Percentiles rank a stretch among this genome's conserved stretches.
Conservation (phyloP, 2,797 vertebrate species). For the Pangasius sanitwongsei region DNA sequence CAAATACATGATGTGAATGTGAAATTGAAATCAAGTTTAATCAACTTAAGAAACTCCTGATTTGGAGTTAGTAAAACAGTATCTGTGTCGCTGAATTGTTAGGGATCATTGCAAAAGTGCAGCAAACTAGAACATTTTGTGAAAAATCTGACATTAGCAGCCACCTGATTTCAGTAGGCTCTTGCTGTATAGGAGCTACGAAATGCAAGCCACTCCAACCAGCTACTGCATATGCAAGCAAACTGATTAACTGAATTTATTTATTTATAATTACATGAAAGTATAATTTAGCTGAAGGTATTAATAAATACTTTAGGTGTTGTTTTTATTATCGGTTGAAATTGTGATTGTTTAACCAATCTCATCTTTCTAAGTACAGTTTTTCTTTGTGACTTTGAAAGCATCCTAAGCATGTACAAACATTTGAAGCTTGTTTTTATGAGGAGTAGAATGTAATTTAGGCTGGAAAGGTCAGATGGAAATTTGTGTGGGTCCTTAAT, state of each 20-base stretch:
- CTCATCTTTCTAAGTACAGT: background rate
- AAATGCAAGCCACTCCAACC: background rate
- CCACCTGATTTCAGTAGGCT: no score
- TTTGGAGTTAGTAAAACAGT: no score
- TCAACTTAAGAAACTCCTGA: no score
- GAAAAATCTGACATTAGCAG: no score
- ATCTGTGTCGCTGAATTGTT: no score
- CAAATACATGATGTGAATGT: no score
- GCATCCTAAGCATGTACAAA: background rate
- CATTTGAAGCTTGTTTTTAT: background rate
- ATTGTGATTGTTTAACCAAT: background rate
- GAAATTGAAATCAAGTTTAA: no score
- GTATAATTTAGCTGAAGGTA: background rate
- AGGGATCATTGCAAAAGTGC: no score
- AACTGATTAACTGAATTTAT: no score
- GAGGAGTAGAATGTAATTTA: background rate
- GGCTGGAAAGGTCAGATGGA: background rate
- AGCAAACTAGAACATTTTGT: no score
- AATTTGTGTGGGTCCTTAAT: background rate
- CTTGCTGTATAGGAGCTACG: background rate
- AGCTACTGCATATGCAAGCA: no score
- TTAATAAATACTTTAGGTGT: background rate
- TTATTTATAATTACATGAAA: no score
- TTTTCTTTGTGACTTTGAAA: background rate
- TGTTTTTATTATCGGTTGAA: background rate